Base-by-base conservation (phyloP, 1,140 invertebrate genomes). In the Papilio glaucus region DNA sequence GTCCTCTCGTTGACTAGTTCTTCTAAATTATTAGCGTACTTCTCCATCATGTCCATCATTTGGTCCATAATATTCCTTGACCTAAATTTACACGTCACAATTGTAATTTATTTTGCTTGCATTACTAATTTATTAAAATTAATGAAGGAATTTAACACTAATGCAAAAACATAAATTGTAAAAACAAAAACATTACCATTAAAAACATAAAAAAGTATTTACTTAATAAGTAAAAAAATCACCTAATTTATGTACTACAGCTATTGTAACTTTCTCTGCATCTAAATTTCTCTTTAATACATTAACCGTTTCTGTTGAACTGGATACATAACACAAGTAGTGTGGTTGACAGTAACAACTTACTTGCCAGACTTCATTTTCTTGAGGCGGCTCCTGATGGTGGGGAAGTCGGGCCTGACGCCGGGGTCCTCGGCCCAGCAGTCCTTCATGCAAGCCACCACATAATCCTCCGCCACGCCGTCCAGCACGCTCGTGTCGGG, bases 21-120 rank as follows among this genome's bases (percentile, higher is more conserved):
- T 93, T 99, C 98, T 91, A 99, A 96, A 94, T 98, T 98, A 87
- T 98, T 97, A 13, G 97, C 97, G 89, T 99, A 98, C 82, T 98
- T 98, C 89, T 98, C 98, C 97, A 99, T 98, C 96, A 98, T 98
- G 75, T 97, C 96, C 96, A 98, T 97, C 97, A 98, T 98, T 94
- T 98, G 97, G 87, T 99, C 98, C 96, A 98, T 98, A 76, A 98
- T 98, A 89, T 98, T 98, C 80, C 96, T 95, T 84, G 97, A 96
- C 84, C 96, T 96, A 82, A 57, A 76, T 38, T 45, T 69, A 71
- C n/a, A 74, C 26, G 49, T 60, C 18, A 69, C 21, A 77, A 69
- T 60, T 53, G 0, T 49, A 2, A 49, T 49, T 21, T 49, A 18
- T 1, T 53, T 41, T 13, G 39, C 39, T 41, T 13, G 39, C 39